Percentiles rank a stretch among this genome's conserved stretches.
These are phyloP conservation scores for Cichlasoma orientale DNA, from an alignment of 2,797 vertebrate species.

Conservation along the genomic window DNA sequence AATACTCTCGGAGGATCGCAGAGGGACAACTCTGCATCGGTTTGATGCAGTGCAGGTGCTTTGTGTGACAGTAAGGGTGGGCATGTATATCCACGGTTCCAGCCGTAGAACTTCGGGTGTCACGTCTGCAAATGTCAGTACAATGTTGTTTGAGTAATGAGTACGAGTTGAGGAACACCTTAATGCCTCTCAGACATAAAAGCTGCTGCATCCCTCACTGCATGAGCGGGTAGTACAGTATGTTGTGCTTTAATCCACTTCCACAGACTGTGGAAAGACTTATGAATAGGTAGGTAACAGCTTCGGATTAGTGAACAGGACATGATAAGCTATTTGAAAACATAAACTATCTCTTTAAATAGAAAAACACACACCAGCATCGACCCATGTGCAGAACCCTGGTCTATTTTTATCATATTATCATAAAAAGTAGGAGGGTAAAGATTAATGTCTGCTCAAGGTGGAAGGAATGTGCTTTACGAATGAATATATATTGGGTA, in stretches of 20 bases:
- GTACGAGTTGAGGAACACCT: not conserved
- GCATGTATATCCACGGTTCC: conserved; percentile 24
- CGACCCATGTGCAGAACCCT: conserved; percentile 34
- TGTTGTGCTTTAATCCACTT: conserved; percentile 44
- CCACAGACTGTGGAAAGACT: conserved; percentile 14
- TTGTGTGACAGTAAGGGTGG: conserved; percentile 22
- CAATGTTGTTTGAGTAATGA: conserved; percentile 10
- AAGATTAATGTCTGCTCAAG: conserved; percentile 59
- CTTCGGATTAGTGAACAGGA: conserved; percentile 32
- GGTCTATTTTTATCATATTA: conserved; percentile 58
- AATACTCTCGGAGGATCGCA: conserved; percentile 53
- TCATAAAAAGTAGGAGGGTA: conserved; percentile 36
- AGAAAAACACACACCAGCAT: conserved; percentile 34
- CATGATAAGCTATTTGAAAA: conserved; percentile 23
- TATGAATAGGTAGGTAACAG: conserved; percentile 34
- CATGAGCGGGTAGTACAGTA: conserved; percentile 5
- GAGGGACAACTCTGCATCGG: conserved; percentile 40
- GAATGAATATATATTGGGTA: conserved; percentile 53
- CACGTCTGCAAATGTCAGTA: conserved; percentile 6
- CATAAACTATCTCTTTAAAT: conserved; percentile 30
- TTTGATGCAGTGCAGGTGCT: conserved; percentile 32
- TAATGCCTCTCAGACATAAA: conserved; percentile 8
- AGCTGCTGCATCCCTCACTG: not conserved
- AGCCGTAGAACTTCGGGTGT: conserved; percentile 1
- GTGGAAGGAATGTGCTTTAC: conserved; percentile 48